These are phyloP conservation scores for Oscheius sp. DNA, from an alignment of 2,888 invertebrate species.

Conservation along the genomic window DNA sequence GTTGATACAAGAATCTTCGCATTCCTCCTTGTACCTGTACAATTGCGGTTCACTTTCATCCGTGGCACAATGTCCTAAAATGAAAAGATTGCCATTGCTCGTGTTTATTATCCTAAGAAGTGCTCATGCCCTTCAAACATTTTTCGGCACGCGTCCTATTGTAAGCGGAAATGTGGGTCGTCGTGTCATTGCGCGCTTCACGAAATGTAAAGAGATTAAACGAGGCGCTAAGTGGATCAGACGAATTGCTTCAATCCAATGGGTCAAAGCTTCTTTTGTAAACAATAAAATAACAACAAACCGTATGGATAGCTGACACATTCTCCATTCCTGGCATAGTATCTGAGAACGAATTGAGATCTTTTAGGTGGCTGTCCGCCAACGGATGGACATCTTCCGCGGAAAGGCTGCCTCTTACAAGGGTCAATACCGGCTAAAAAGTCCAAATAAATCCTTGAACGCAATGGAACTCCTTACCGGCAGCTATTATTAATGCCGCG, in stretches of 20 bases:
- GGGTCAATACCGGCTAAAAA: slow-evolving; percentile 64
- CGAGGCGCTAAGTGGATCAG: slow-evolving; percentile 34
- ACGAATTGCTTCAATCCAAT: slow-evolving; percentile 6
- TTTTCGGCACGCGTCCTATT: slow-evolving; percentile 26
- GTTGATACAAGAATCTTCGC: slow-evolving; percentile 70
- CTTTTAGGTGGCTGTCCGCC: slow-evolving; percentile 63
- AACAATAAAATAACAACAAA: slow-evolving; percentile 31
- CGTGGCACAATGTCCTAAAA: slow-evolving; percentile 70
- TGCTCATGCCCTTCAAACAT: slow-evolving; percentile 31
- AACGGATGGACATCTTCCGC: slow-evolving; percentile 62
- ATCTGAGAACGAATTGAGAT: slow-evolving; percentile 72
- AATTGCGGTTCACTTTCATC: slow-evolving; percentile 70
- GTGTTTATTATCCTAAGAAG: slow-evolving; percentile 16
- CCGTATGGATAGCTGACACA: slow-evolving; percentile 73
- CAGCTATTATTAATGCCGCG: slow-evolving; percentile 35
- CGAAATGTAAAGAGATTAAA: slow-evolving; percentile 34
- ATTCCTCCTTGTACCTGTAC: slow-evolving; percentile 73
- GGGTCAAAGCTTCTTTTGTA: neutral
- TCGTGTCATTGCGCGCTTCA: slow-evolving; percentile 23
- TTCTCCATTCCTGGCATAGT: slow-evolving; percentile 70
- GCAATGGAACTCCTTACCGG: slow-evolving; percentile 30
- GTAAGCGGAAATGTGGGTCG: slow-evolving; percentile 32
- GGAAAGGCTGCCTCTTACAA: slow-evolving; percentile 72
- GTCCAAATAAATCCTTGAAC: neutral
- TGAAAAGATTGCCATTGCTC: neutral